Evolutionary conservation across 23 tunicate genomes (phyloP), one percentile per base, ranked within the genome.

Genomic region (Trididemnum clinides): DNA sequence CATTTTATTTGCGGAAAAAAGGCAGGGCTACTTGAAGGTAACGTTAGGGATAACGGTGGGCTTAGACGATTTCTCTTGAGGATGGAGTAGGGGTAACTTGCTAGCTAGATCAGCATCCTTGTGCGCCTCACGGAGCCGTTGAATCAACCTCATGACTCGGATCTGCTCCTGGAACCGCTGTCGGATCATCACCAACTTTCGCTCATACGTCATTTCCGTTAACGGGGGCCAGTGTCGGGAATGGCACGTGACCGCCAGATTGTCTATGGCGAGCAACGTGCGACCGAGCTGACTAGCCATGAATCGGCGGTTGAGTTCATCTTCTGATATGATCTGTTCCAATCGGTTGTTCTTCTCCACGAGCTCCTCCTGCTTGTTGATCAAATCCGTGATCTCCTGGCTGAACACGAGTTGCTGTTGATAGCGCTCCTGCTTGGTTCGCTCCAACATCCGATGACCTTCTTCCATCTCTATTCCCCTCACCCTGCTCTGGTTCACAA

Each of bases 211-310:
- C 97, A 92, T 92, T 7, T 77, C 81, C 12, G 44, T 2, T 19
- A 87, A 33, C 20, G 91, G 76, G 6, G 91, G 85, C 91, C 91
- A 92, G 73, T 87, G 87, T 1, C 97, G 81, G 4, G 88, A 73
- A 39, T 87, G 97, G 22, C 92, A 83, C 23, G 87, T 33, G 20
- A 59, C 63, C 21, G 97, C 86, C 0, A 92, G 81, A 33, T 92
- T 92, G 72, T 92, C 85, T 22, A 92, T 92, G 30, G 92, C 97
- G 84, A 92, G 89, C 6, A 79, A 22, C 20, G 88, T 82, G 64
- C 87, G 88, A 7, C 97, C 97, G 0, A 92, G 59, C 32, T 75
- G 88, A 28, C 91, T 82, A 21, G 88, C 51, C 34, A 80, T 33
- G 30, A 33, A 44, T 23, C 97, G 85, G 23, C 73, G 87, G 28